phyloP scores from a whole-genome alignment of 64 coral and sea anemone species.

The Pocillopora verrucosa region DNA sequence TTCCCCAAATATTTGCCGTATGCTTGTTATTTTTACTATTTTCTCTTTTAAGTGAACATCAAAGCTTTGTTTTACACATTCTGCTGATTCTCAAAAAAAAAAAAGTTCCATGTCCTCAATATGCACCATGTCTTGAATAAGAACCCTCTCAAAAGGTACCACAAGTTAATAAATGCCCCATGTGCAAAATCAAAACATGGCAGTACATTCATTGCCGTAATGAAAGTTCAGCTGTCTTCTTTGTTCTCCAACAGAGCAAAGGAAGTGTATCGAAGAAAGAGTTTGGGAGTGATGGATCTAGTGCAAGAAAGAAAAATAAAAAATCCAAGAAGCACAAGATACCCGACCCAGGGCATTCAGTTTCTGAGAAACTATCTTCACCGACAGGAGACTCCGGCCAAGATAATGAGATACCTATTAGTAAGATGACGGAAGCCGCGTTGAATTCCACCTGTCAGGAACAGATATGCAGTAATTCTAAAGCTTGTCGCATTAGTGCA shows the following conservation, averaged over 20 bases:
- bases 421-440: background rate
- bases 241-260: slow-evolving; percentile 13
- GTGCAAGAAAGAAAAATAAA: slow-evolving; percentile 5
- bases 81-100: too few species aligned
- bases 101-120: too few species aligned
- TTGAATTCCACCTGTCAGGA: background rate
- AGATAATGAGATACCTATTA: background rate
- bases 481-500: slow-evolving; percentile 10
- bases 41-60: too few species aligned
- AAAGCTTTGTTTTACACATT: too few species aligned
- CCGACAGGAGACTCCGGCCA: background rate
- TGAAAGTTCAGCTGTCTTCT: background rate
- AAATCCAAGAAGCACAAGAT: background rate
- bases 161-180: too few species aligned
- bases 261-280: slow-evolving; percentile 4
- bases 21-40: too few species aligned
- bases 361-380: background rate
- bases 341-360: background rate
- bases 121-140: too few species aligned
- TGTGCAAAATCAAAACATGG: background rate
- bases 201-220: background rate
- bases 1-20: too few species aligned
- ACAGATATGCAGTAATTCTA: background rate
- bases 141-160: too few species aligned
- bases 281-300: background rate